phyloP scores from a whole-genome alignment of 2,888 invertebrate species.

The Coremacera marginata region DNA sequence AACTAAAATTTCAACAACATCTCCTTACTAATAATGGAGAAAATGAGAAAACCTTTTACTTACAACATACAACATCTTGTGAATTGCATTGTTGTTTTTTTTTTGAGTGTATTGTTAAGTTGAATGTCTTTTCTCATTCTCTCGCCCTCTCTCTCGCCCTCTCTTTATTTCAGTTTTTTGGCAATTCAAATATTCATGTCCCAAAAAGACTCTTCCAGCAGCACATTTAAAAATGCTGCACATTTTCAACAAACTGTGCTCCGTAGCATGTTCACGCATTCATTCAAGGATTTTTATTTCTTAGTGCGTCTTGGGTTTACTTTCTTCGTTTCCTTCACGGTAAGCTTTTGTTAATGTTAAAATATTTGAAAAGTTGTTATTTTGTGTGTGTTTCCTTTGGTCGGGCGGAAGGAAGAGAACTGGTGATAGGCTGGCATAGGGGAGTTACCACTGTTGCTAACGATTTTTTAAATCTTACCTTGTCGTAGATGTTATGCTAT shows the following conservation, averaged over 20 bases:
- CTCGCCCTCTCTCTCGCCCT: background rate
- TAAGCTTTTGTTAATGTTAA: conserved; percentile 20
- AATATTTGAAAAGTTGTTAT: conserved; percentile 24
- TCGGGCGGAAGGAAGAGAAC: background rate
- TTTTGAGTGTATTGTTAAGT: background rate
- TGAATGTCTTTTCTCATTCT: background rate
- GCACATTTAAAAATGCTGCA: background rate
- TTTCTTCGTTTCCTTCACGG: background rate
- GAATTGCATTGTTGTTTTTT: background rate
- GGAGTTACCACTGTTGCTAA: background rate
- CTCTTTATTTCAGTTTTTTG: background rate
- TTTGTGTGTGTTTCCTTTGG: background rate
- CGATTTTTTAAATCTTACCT: background rate
- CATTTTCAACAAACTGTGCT: too few relatives aligned
- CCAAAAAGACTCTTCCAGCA: background rate
- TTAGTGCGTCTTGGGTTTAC: background rate
- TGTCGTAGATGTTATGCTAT: background rate
- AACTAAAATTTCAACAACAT: too few relatives aligned
- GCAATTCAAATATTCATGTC: background rate
- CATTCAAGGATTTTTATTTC: background rate
- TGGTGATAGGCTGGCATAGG: too few relatives aligned
- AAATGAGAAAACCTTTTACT: too few relatives aligned
- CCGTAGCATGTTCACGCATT: background rate
- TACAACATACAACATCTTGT: too few relatives aligned
- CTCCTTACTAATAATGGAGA: too few relatives aligned